Evolutionary conservation across 2,888 invertebrate genomes (phyloP).

Genomic region (Aspidapion aeneum): DNA sequence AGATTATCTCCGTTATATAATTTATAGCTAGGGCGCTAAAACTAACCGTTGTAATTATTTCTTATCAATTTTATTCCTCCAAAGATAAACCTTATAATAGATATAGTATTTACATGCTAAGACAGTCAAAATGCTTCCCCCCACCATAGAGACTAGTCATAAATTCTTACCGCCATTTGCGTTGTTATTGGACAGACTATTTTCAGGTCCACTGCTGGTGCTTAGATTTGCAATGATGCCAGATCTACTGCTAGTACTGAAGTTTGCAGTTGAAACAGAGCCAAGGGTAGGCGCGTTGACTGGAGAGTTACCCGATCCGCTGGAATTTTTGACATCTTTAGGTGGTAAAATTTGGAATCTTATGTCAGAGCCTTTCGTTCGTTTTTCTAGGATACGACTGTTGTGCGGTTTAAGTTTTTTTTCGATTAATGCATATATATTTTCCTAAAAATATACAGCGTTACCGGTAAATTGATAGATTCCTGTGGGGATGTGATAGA

Average conservation of each 20-base stretch:
- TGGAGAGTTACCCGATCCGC: no score
- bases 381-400: conserved; percentile 61
- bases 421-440: conserved; percentile 56
- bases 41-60: background rate
- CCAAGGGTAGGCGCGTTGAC: no score
- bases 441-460: conserved; percentile 57
- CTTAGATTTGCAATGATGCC: background rate
- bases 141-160: background rate
- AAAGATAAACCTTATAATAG: background rate
- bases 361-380: conserved; percentile 57
- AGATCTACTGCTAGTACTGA: no score
- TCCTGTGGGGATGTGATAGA: no score
- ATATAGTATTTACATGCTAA: background rate
- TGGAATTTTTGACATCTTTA: conserved; percentile 31
- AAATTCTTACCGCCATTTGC: background rate
- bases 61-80: background rate
- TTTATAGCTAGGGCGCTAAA: no score
- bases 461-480: no score
- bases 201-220: background rate
- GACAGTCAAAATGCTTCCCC: background rate
- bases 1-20: no score
- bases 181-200: background rate
- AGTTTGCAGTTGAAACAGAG: no score
- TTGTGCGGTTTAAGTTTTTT: conserved; percentile 46
- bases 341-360: conserved; percentile 62